Conservation (phyloP, 2,797 vertebrate species). For the Eidolon dupreanum region DNA sequence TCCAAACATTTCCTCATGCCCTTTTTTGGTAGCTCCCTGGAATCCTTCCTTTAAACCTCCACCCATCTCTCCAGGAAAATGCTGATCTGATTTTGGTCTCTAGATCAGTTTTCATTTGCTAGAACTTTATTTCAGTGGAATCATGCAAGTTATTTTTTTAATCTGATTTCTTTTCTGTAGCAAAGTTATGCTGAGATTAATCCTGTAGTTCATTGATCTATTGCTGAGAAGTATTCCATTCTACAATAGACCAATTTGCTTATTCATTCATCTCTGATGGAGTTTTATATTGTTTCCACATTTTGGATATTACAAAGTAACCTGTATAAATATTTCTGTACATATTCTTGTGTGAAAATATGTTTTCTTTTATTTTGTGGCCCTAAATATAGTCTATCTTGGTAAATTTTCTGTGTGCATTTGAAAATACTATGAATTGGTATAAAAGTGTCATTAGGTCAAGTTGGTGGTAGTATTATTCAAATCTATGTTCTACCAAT, state of each 20-base stretch:
- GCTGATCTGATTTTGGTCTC: too few relatives aligned
- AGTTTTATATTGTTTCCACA: too few relatives aligned
- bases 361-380: background rate
- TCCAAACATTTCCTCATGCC: background rate
- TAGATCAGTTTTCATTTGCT: background rate
- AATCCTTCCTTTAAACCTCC: too few relatives aligned
- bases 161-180: too few relatives aligned
- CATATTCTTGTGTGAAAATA: background rate
- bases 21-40: too few relatives aligned
- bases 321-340: background rate
- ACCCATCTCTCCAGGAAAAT: background rate
- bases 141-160: background rate
- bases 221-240: accelerated
- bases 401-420: background rate
- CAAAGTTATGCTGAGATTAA: background rate
- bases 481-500: background rate
- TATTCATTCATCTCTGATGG: too few relatives aligned
- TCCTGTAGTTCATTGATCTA: accelerated
- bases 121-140: too few relatives aligned
- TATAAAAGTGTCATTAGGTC: too few relatives aligned
- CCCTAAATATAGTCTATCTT: background rate
- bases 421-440: background rate
- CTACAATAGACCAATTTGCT: accelerated
- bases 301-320: background rate
- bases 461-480: background rate